Evolutionary conservation across 2,797 vertebrate genomes (phyloP), one percentile per base, ranked within the genome.

Genomic region (Hapalemur alaotrensis): DNA sequence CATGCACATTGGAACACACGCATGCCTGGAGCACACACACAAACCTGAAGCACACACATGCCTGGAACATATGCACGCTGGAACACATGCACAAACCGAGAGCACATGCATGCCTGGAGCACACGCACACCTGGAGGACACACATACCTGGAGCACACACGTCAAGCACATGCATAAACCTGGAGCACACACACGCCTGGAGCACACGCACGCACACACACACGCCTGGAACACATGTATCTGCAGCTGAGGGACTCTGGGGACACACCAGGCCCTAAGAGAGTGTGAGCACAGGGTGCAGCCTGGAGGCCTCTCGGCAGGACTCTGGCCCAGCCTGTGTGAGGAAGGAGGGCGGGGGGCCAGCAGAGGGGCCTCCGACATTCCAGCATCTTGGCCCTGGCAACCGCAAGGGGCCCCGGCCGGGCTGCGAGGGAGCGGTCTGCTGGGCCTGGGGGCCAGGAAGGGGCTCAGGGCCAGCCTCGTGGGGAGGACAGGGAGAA

Each of bases 1-100:
- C 22, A 38, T 0, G 0, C 32, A 15, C 82, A 50, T 46, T 10
- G n/a, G 17, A 0, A 18, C n/a, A 22, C 65, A 12, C 0, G 0
- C 10, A 69, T 13, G 20, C 1, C 35, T 6, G 67, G 10, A 0
- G 10, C 67, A 70, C 67, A 23, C 0, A 0, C 18, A 67, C 0
- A 10, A 8, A 43, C 43, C 20, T 17, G 54, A 13, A 2, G 43
- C 43, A 43, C 43, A 43, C 43, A 43, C 43, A 43, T 6, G 41
- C 8, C 43, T 43, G 43, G 43, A 43, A 1, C 9, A 69, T 7
- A 22, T 1, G 0, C 17, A 38, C 18, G 22, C 9, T 10, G 1
- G 43, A 43, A 9, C 43, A 43, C 43, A 43, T 8, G 8, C 43
- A 43, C 1, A 41, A 41, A 41, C 41, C 41, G 5, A 41, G 5